These are phyloP conservation scores for Smittia sp. DNA, from an alignment of 2,888 invertebrate species.

Conservation along the genomic window DNA sequence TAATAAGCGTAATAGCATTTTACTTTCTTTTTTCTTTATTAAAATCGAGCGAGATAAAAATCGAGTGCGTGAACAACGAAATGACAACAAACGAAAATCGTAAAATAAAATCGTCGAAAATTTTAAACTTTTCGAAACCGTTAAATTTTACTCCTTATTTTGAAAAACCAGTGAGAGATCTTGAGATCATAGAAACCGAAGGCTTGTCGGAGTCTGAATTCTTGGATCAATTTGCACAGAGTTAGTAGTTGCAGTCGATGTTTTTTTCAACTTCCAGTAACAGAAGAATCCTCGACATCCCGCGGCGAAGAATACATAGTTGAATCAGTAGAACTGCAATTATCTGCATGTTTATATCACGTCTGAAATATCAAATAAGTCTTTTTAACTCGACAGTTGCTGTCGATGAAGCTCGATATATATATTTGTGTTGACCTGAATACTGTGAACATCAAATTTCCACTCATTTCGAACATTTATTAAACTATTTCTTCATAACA, in stretches of 20 bases:
- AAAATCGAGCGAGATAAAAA: not conserved
- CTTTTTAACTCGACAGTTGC: too few relatives aligned
- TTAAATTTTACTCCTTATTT: not conserved
- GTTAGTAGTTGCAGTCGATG: not conserved
- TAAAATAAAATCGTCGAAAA: too few relatives aligned
- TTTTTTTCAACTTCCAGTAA: too few relatives aligned
- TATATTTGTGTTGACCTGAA: too few relatives aligned
- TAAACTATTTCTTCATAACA: not conserved
- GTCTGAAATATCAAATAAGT: too few relatives aligned
- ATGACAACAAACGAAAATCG: too few relatives aligned
- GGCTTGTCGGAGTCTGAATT: not conserved
- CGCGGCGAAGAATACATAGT: not conserved
- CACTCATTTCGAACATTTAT: not conserved
- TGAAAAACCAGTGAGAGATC: too few relatives aligned
- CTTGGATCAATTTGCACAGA: not conserved
- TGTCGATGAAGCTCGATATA: too few relatives aligned
- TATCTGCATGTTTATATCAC: too few relatives aligned
- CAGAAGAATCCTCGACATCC: not conserved
- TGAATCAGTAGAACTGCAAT: too few relatives aligned
- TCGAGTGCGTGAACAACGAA: not conserved
- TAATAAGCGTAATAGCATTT: constrained; percentile 15
- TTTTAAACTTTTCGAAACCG: too few relatives aligned
- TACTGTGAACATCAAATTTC: not conserved
- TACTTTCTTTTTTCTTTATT: not conserved
- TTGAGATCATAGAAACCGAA: too few relatives aligned